Base-by-base conservation (phyloP, 2,797 vertebrate genomes). In the Hoplostethus mediterraneus region DNA sequence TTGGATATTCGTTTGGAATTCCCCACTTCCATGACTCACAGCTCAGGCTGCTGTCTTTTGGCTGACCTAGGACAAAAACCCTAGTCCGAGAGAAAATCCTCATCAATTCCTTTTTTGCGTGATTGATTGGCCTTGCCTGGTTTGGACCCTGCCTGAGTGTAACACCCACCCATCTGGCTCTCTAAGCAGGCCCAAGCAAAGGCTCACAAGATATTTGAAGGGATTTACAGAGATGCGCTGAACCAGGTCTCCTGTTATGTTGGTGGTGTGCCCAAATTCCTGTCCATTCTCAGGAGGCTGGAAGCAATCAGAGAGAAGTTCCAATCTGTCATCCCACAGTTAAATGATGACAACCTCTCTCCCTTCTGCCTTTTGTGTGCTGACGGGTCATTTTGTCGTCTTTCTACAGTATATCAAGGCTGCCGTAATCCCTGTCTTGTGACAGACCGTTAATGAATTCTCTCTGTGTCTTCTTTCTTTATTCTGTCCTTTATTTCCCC, bases 221-320 rank as follows among this genome's bases (percentile, higher is more conserved):
- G 59, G 86, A 71, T 89, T 87, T 91, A 21, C 66, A 82, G 79
- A 85, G 72, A 67, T 54, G 63, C 74, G 86, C 80, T 74, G 72
- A 80, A 79, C 28, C 89, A 83, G 82, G 80, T 87, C 84, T 88
- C 49, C 71, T 70, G 73, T 81, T 88, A 74, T 75, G 57, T 83
- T 92, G 90, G 89, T 87, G 79, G 54, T 3, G 61, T 73, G 89
- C 91, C 92, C 85, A 90, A 75, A 93, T 93, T 92, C 92, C 89
- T 91, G 89, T 83, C 89, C 88, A 87, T 85, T 91, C 84, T 88
- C 92, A 71, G 73, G 86, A 85, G 82, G 84, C 90, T 92, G 89
- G 84, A 88, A 90, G 82, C 86, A 87, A 90, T 93, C 89, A 87
- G 71, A 82, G 82, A 71, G 72, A 85, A 81, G 82, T 87, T 90